Evolutionary conservation across 2,888 invertebrate species (phyloP), one percentile per base, ranked within the genome.

Genomic region (Atherix ibis): DNA sequence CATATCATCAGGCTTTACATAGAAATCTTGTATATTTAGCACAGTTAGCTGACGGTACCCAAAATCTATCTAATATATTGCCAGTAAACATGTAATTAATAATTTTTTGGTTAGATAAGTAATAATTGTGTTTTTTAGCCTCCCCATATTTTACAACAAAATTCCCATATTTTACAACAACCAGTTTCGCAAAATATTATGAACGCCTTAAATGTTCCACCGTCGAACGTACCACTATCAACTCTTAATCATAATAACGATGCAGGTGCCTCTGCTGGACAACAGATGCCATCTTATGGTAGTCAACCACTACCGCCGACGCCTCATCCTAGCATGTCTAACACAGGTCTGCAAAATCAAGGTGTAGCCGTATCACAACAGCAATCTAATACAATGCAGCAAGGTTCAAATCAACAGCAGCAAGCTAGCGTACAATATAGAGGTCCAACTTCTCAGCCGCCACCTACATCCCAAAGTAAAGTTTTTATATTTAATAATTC

Each of bases 1-100:
- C 88, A 66, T 89, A 88, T 58, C 94, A 95, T 56, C 87, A 92
- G 61, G 75, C 87, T 41, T 64, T 98, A 43, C 97, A 98, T 56
- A 69, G 94, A 44, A 98, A 98, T 65, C 70, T 98, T 40, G 87
- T 95, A 0, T 95, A 92, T 59, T 67, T 98, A 47, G 94, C 95
- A 6, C 88, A 91, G 17, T 73, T 97, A 39, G 95, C 95, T n/a
- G 97, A 98, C 66, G 80, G 88, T 13, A 84, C 83, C 54, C 91
- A 91, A 65, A 92, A 89, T 63, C 81, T 92, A 43, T 82, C 85
- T 54, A 75, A 79, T 37, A 69, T 91, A 47, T 65, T 92, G 51
- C 92, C 92, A 51, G 91, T 91, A 71, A 74, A n/a, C 4, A n/a
- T n/a, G 10, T 8, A 16, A 18, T 6, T 18, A 12, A n/a, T 31